Percentiles rank a stretch among this genome's conserved stretches.
Conservation (phyloP, 2,797 vertebrate species). For the Clarias laeviceps region DNA sequence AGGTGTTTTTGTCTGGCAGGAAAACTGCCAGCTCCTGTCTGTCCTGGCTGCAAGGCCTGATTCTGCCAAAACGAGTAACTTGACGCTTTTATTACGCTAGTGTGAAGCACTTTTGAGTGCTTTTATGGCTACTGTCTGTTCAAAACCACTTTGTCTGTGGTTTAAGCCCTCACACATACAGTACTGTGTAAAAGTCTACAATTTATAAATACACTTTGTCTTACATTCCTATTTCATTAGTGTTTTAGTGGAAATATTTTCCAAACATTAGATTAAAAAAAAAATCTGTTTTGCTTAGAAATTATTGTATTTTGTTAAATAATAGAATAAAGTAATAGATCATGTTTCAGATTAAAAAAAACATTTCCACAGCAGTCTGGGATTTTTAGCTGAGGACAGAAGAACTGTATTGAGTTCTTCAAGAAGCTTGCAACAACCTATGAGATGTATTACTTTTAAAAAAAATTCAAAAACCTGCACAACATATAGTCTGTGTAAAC, state of each 20-base stretch:
- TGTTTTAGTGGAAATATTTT: not conserved
- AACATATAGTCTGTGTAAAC: slow-evolving; percentile 47
- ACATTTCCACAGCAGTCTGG: not conserved
- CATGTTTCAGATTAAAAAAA: not conserved
- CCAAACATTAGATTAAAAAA: not conserved
- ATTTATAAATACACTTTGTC: not conserved
- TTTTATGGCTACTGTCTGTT: slow-evolving; percentile 70
- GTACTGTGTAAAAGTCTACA: slow-evolving; percentile 9
- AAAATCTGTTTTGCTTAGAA: not conserved
- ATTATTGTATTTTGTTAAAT: not conserved
- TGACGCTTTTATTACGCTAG: slow-evolving; percentile 74
- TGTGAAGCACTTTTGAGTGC: slow-evolving; percentile 74
- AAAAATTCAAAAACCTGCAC: not conserved
- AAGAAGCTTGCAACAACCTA: not conserved
- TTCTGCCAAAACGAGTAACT: slow-evolving; percentile 70
- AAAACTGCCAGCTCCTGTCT: slow-evolving; percentile 62
- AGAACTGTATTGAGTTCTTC: not conserved
- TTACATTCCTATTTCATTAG: not conserved
- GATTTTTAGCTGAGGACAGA: not conserved
- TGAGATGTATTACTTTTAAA: not conserved
- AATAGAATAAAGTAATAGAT: not conserved
- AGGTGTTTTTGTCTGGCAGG: slow-evolving; percentile 80
- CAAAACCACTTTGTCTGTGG: slow-evolving; percentile 60
- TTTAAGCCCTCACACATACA: slow-evolving; percentile 64
- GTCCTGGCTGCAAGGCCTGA: slow-evolving; percentile 59